phyloP scores from a whole-genome alignment of 2,888 invertebrate genomes.

The Lochmaea capreae region DNA sequence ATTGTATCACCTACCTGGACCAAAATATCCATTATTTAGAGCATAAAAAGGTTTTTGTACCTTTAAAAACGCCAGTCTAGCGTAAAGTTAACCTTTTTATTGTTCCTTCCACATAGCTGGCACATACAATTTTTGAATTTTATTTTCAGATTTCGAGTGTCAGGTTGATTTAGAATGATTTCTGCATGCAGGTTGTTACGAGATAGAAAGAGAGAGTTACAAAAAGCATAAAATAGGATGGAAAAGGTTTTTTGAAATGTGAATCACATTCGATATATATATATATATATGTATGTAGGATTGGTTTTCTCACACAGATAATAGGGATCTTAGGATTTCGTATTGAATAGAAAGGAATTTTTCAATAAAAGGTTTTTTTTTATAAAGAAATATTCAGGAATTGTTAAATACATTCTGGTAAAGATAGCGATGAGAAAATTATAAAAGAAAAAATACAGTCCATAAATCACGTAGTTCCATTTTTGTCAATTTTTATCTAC shows the following conservation, averaged over 20 bases:
- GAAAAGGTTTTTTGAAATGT: not conserved
- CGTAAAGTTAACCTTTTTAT: constrained; percentile 42
- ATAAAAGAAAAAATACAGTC: not conserved
- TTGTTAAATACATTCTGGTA: not conserved
- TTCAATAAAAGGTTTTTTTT: not conserved
- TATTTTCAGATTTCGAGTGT: constrained; percentile 36
- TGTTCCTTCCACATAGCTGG: constrained; percentile 34
- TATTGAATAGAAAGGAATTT: not conserved
- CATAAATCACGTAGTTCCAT: too few relatives aligned
- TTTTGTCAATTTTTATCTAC: too few relatives aligned
- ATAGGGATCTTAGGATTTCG: not conserved
- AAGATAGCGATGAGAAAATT: not conserved
- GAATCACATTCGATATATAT: not conserved
- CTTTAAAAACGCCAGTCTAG: constrained; percentile 37
- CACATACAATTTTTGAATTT: constrained; percentile 32
- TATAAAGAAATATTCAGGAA: not conserved
- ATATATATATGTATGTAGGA: not conserved
- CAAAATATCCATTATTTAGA: constrained; percentile 35
- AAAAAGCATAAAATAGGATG: constrained; percentile 20
- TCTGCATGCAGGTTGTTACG: constrained; percentile 15
- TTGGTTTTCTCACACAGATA: not conserved
- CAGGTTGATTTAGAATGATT: constrained; percentile 29
- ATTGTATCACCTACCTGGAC: constrained; percentile 36
- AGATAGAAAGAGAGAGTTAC: not conserved
- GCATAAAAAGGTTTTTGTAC: constrained; percentile 35